These are phyloP conservation scores for Hylaea fasciaria DNA, from an alignment of 2,888 invertebrate genomes.

Conservation along the genomic window DNA sequence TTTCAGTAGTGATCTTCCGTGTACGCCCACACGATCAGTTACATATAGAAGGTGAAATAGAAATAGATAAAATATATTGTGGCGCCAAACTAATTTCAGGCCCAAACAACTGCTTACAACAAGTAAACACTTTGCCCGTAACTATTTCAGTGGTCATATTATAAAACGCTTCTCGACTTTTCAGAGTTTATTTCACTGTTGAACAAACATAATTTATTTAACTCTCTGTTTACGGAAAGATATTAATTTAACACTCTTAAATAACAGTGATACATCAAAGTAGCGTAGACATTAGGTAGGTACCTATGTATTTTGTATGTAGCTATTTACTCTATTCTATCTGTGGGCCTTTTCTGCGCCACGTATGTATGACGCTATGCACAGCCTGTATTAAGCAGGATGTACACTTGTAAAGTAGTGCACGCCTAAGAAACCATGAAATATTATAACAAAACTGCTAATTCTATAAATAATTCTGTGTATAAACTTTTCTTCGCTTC, in stretches of 20 bases:
- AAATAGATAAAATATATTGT: background rate
- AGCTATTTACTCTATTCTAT: background rate
- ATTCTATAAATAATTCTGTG: no score
- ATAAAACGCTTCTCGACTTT: conserved; percentile 18
- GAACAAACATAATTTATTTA: conserved; percentile 26
- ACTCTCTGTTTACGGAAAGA: conserved; percentile 14
- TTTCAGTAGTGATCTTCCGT: no score
- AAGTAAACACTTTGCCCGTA: conserved; percentile 4
- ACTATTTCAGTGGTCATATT: conserved; percentile 9
- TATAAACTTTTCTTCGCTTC: no score
- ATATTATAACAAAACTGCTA: no score
- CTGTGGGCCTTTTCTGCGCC: background rate
- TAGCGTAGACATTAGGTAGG: conserved; percentile 10
- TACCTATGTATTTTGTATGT: no score
- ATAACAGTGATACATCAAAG: conserved; percentile 24
- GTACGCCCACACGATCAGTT: no score
- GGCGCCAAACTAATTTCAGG: conserved; percentile 10
- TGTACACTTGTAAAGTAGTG: no score
- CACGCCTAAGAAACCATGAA: no score
- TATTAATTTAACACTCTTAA: conserved; percentile 25
- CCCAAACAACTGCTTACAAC: background rate
- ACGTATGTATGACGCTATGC: background rate
- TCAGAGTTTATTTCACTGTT: conserved; percentile 16
- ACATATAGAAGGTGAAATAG: no score
- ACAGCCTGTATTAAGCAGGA: no score